Percentiles rank a stretch among this genome's conserved stretches.
Evolutionary conservation across 1,140 invertebrate genomes (phyloP).

Genomic region (Cryptotermes secundus): DNA sequence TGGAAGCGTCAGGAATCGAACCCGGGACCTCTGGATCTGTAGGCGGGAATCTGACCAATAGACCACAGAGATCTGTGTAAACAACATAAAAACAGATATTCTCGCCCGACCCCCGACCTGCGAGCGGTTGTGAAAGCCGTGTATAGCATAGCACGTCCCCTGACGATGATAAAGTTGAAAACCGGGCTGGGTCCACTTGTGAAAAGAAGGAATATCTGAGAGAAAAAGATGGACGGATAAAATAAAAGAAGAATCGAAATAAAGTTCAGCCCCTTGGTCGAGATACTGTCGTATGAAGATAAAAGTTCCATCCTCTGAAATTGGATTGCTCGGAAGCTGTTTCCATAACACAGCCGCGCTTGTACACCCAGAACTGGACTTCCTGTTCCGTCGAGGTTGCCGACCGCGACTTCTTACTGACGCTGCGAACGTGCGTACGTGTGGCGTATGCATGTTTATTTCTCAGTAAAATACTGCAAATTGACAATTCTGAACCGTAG

Average conservation of each 20-base stretch:
- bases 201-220: neutral
- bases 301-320: slow-evolving; percentile 6
- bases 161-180: neutral
- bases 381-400: too few relatives aligned
- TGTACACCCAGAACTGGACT: too few relatives aligned
- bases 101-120: neutral
- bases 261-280: neutral
- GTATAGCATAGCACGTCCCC: neutral
- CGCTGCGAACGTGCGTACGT: too few relatives aligned
- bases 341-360: neutral
- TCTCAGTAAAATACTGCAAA: too few relatives aligned
- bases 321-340: neutral
- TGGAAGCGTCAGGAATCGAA: too few relatives aligned
- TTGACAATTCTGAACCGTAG: too few relatives aligned
- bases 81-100: neutral
- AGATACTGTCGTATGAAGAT: neutral
- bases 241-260: neutral
- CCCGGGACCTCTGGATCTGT: too few relatives aligned
- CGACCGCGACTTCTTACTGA: too few relatives aligned
- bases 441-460: too few relatives aligned
- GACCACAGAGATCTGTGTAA: neutral
- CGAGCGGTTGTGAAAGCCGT: neutral
- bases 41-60: too few relatives aligned
- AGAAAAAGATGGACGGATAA: neutral
- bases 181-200: neutral